Conservation (phyloP, 2,113 vertebrate genomes). For the Macaca mulatta region DNA sequence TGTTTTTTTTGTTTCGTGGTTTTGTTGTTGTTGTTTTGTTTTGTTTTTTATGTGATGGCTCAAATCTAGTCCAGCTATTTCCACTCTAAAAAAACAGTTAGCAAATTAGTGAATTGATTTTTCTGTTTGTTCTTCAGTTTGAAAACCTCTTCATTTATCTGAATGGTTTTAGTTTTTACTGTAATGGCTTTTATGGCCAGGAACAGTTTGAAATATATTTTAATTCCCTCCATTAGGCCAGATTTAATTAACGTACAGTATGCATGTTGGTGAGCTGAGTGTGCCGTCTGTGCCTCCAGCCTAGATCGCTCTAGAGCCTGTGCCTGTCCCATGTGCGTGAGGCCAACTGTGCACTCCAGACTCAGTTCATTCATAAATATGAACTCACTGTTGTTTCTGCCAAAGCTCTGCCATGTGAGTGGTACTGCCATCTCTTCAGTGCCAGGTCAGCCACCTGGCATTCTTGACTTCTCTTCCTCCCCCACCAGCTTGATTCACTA, state of each 20-base stretch:
- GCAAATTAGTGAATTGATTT: neutral
- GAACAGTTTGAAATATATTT: neutral
- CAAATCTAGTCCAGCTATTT: neutral
- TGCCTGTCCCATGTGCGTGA: fast-evolving
- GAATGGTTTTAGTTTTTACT: neutral
- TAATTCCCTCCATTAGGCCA: neutral
- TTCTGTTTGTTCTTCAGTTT: neutral
- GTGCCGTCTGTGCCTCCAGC: fast-evolving
- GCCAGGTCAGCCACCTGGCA: fast-evolving
- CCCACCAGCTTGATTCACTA: fast-evolving
- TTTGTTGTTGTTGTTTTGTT: neutral
- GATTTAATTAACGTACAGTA: neutral
- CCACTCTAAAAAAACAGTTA: neutral
- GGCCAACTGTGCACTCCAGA: fast-evolving
- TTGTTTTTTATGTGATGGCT: neutral
- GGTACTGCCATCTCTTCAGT: fast-evolving
- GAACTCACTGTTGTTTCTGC: fast-evolving
- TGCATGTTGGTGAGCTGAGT: neutral
- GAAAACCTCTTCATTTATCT: neutral
- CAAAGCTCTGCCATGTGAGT: fast-evolving
- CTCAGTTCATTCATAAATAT: fast-evolving
- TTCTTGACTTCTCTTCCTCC: fast-evolving
- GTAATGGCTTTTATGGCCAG: neutral
- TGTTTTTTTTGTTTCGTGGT: too few species aligned
- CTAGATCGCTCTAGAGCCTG: fast-evolving